Evolutionary conservation across 1,140 invertebrate species (phyloP).

Genomic region (Zaprionus africanus): DNA sequence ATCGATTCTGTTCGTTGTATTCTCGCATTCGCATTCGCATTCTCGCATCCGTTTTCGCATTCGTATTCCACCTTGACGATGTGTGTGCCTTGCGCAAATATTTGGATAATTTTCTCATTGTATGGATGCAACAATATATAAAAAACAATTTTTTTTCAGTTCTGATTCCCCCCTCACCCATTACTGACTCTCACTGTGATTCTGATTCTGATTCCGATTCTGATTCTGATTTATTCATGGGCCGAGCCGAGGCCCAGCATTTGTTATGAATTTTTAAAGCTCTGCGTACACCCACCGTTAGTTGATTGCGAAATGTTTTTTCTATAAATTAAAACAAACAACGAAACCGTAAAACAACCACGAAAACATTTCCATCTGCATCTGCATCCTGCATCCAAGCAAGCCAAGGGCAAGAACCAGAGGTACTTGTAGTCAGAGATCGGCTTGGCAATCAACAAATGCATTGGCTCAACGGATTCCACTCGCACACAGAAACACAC

Average conservation of each 20-base stretch:
- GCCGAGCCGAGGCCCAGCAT: conserved; percentile 32
- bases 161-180: conserved; percentile 1
- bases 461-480: conserved; percentile 17
- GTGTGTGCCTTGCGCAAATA: conserved; percentile 68
- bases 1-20: conserved; percentile 77
- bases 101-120: conserved; percentile 76
- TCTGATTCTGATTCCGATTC: conserved; percentile 8
- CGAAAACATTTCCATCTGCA: conserved; percentile 5
- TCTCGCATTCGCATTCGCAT: conserved; percentile 49
- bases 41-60: conserved; percentile 57
- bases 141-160: conserved; percentile 25
- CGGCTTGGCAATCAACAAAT: conserved; percentile 29
- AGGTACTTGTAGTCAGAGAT: conserved; percentile 6
- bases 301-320: conserved; percentile 50
- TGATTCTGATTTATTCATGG: conserved; percentile 75
- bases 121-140: conserved; percentile 52
- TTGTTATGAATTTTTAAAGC: conserved; percentile 66
- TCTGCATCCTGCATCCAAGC: not conserved
- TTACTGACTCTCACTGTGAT: not conserved
- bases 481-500: not conserved
- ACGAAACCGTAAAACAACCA: not conserved
- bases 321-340: conserved; percentile 37
- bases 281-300: conserved; percentile 49
- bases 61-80: conserved; percentile 34
- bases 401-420: not conserved